Percentiles rank a stretch among this genome's conserved stretches.
These are phyloP conservation scores for Balaenoptera acutorostrata DNA, from an alignment of 2,113 vertebrate genomes.

Conservation along the genomic window DNA sequence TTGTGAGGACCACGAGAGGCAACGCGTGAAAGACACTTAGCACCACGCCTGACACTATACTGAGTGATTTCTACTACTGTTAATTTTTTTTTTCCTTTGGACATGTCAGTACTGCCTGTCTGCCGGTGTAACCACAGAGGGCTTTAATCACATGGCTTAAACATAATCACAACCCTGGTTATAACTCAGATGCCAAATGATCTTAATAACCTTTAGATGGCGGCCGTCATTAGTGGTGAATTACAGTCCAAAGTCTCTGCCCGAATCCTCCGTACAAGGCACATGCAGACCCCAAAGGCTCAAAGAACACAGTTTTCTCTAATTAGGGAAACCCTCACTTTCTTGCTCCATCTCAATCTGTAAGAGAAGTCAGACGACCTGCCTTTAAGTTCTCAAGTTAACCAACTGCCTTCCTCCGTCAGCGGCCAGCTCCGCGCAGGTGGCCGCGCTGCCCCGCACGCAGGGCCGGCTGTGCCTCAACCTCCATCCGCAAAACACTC, in stretches of 20 bases:
- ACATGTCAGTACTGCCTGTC: neutral
- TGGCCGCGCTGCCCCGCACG: neutral
- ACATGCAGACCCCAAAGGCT: accelerated
- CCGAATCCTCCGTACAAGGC: neutral
- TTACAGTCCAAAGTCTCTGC: neutral
- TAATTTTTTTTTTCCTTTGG: accelerated
- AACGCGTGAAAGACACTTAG: accelerated
- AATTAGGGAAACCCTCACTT: neutral
- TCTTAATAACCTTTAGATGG: neutral
- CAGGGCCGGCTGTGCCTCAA: neutral
- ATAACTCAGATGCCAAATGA: neutral
- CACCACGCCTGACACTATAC: accelerated
- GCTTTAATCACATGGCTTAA: neutral
- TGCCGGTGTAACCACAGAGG: neutral
- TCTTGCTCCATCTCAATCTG: neutral
- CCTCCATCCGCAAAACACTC: accelerated
- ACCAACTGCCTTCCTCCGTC: neutral
- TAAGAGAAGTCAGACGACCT: accelerated
- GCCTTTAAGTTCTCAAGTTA: neutral
- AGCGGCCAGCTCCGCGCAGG: neutral
- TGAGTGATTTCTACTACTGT: neutral
- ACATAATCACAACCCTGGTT: neutral
- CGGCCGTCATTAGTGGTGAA: neutral
- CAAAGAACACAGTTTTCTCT: accelerated
- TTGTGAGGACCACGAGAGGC: accelerated